Percentiles rank a stretch among this genome's conserved stretches.
Conservation (phyloP, 2,888 invertebrate genomes). For the Cantharis nigra region DNA sequence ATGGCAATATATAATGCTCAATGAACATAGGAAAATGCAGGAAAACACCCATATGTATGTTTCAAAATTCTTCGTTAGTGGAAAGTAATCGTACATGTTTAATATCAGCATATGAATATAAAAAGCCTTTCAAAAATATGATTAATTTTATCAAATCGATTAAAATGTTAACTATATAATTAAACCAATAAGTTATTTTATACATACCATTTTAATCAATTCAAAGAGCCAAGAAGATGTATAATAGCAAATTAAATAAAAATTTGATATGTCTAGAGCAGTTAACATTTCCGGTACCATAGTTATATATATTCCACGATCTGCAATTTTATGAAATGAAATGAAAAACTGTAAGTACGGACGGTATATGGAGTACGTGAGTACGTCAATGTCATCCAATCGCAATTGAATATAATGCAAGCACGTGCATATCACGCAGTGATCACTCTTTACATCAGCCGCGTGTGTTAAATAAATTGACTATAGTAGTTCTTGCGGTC, state of each 20-base stretch:
- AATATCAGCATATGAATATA: slow-evolving; percentile 33
- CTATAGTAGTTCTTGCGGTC: too few species aligned
- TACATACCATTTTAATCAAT: slow-evolving; percentile 31
- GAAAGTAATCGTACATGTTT: slow-evolving; percentile 38
- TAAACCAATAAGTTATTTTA: not conserved
- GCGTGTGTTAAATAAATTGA: too few species aligned
- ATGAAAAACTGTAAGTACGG: too few species aligned
- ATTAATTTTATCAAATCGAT: not conserved
- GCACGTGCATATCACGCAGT: too few species aligned
- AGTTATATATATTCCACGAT: slow-evolving; percentile 32
- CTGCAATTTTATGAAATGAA: too few species aligned
- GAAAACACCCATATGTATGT: slow-evolving; percentile 23
- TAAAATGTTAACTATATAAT: too few species aligned
- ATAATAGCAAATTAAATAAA: slow-evolving; percentile 32
- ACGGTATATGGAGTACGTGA: too few species aligned
- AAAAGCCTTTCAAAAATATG: slow-evolving; percentile 26
- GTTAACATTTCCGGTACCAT: slow-evolving; percentile 36
- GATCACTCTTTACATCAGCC: too few species aligned
- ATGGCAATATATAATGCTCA: not conserved
- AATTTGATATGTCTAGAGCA: slow-evolving; percentile 24
- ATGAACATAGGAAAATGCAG: not conserved
- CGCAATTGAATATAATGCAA: too few species aligned
- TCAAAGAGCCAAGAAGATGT: slow-evolving; percentile 33
- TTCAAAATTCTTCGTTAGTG: slow-evolving; percentile 31
- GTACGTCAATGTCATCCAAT: too few species aligned